Conservation (phyloP, 2,113 vertebrate genomes). For the Arizona elegans region DNA sequence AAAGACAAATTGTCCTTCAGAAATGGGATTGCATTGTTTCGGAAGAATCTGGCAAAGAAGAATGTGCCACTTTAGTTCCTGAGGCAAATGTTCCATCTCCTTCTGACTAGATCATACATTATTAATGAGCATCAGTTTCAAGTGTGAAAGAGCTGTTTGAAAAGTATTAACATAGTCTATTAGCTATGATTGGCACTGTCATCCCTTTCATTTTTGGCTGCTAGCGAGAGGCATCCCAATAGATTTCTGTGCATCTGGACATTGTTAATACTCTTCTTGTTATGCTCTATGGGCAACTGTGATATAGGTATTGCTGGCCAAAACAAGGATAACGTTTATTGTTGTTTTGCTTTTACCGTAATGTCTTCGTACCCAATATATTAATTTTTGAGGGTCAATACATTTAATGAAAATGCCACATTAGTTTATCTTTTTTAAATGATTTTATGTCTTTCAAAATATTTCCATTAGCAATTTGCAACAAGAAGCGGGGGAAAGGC, state of each 20-base stretch:
- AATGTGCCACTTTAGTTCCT: slow-evolving; percentile 72
- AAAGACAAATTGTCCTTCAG: slow-evolving; percentile 70
- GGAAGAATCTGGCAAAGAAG: slow-evolving; percentile 55
- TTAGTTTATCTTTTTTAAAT: slow-evolving; percentile 34
- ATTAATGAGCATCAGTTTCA: slow-evolving; percentile 80
- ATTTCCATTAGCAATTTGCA: slow-evolving; percentile 22
- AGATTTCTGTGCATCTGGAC: slow-evolving; percentile 80
- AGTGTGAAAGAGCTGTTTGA: slow-evolving; percentile 81
- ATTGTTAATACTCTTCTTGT: slow-evolving; percentile 77
- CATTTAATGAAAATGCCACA: slow-evolving; percentile 15
- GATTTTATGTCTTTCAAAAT: slow-evolving; percentile 18
- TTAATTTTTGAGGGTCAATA: slow-evolving; percentile 37
- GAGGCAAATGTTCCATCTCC: slow-evolving; percentile 66
- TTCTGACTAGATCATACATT: slow-evolving; percentile 75
- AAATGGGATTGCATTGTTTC: slow-evolving; percentile 65
- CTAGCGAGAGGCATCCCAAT: slow-evolving; percentile 74
- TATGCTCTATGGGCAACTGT: slow-evolving; percentile 71
- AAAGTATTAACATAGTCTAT: slow-evolving; percentile 80
- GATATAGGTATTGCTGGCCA: slow-evolving; percentile 73
- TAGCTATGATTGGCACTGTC: slow-evolving; percentile 82
- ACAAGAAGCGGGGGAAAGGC: not conserved
- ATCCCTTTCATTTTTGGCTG: slow-evolving; percentile 76
- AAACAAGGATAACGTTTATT: not conserved
- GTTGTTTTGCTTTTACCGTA: slow-evolving; percentile 21
- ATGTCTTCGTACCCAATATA: slow-evolving; percentile 53